phyloP scores from a whole-genome alignment of 2,113 vertebrate species.

The Sterrhoptilus dennistouni region DNA sequence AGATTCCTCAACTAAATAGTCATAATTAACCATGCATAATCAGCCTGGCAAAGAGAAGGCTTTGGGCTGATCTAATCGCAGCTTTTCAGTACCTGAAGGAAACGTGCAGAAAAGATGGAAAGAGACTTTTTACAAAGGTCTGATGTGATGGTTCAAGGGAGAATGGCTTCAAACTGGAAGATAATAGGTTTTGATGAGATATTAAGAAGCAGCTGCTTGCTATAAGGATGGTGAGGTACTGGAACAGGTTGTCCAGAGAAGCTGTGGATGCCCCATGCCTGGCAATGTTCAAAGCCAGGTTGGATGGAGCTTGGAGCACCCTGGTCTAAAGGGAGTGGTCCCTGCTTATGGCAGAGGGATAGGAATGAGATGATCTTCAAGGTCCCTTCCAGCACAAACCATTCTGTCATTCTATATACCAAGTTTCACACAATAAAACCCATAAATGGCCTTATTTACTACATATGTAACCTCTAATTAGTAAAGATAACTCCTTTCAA shows the following conservation, averaged over 20 bases:
- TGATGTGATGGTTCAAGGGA: neutral
- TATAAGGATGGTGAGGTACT: neutral
- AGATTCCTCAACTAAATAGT: neutral
- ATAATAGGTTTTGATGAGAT: neutral
- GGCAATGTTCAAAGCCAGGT: neutral
- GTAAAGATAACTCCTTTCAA: neutral
- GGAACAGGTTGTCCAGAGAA: neutral
- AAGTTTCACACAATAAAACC: neutral
- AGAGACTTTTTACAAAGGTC: neutral
- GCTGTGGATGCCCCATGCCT: neutral
- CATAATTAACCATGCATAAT: neutral
- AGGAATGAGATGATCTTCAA: neutral
- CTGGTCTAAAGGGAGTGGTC: neutral
- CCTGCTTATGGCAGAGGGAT: neutral
- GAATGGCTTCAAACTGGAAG: neutral
- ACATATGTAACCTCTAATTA: neutral
- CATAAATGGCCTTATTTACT: neutral
- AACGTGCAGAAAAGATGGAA: neutral
- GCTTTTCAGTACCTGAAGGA: neutral
- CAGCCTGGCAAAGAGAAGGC: neutral
- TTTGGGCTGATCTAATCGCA: neutral
- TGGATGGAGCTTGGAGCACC: fast-evolving
- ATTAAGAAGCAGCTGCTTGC: neutral
- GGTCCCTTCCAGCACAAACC: neutral
- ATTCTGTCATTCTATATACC: neutral